Base-by-base conservation (phyloP, 2,888 invertebrate species). In the Acrobasis consociella region DNA sequence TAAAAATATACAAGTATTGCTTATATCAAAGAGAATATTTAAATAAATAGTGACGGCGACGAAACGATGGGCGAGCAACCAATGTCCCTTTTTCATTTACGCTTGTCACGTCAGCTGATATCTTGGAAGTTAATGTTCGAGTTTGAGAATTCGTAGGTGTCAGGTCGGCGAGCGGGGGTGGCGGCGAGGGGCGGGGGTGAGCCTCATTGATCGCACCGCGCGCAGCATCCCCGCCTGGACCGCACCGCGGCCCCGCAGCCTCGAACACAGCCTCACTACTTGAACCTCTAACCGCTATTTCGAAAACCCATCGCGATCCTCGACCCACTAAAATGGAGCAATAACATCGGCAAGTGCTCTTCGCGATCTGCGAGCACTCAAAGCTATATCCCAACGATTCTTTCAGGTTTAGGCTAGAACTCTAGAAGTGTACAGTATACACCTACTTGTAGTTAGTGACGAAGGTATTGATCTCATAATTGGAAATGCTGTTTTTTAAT, bases 181-280 rank as follows among this genome's bases (percentile, higher is more conserved):
- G 75, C 68, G 62, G 69, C 64, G 69, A 64, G 75, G 73, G 72
- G 74, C 69, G 77, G 75, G 75, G 76, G 77, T 37, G 13, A 55
- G 81, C 79, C 86, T 91, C 91, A 92, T 92, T 91, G 91, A 92
- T 92, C 91, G 91, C 81, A 72, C 71, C 72, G 76, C 81, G 84
- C 87, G 83, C 85, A 86, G 84, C 84, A 83, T 84, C 86, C 85
- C 82, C 82, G 78, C 81, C 73, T 72, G 69, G 71, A 71, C 75
- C 72, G 72, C 75, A 69, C 74, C 80, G 76, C 78, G 74, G 70
- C 79, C 80, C 80, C 82, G 78, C 82, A 80, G 73, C 78, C 83
- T 75, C 76, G 71, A 76, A 82, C 82, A 77, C 76, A 80, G 7
- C 82, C 82, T 85, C 83, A 76, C 81, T 83, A 80, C 81, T 82